These are phyloP conservation scores for Bombus impatiens DNA, from an alignment of 1,140 invertebrate genomes.

Conservation along the genomic window DNA sequence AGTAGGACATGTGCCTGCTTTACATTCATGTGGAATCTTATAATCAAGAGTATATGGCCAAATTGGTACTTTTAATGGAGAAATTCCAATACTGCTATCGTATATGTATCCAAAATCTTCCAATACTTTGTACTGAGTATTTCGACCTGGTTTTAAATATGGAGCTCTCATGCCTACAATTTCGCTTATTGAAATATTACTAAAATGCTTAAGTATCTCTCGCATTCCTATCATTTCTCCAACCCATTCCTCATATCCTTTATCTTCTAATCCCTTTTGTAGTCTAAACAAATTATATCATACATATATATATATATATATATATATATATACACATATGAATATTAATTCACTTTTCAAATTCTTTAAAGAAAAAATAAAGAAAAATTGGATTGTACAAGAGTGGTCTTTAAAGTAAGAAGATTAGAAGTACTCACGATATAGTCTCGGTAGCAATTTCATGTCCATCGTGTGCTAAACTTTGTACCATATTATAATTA, in stretches of 20 bases:
- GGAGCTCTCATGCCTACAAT: slow-evolving; percentile 95
- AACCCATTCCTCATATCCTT: slow-evolving; percentile 95
- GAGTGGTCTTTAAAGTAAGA: neutral
- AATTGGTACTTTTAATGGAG: slow-evolving; percentile 91
- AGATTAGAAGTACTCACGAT: slow-evolving; percentile 84
- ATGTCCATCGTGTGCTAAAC: slow-evolving; percentile 93
- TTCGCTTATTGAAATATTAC: slow-evolving; percentile 91
- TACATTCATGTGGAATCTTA: slow-evolving; percentile 95
- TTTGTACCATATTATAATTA: slow-evolving; percentile 96
- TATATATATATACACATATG: too few relatives aligned
- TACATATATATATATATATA: too few relatives aligned
- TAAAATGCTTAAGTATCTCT: slow-evolving; percentile 91
- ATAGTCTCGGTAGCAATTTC: slow-evolving; percentile 96
- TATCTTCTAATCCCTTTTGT: slow-evolving; percentile 92
- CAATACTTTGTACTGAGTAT: slow-evolving; percentile 95
- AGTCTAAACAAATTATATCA: slow-evolving; percentile 71
- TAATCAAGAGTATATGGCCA: slow-evolving; percentile 98
- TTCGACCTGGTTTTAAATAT: slow-evolving; percentile 94
- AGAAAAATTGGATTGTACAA: neutral
- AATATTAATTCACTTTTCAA: too few relatives aligned
- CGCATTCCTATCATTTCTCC: slow-evolving; percentile 97
- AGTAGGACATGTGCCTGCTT: slow-evolving; percentile 94
- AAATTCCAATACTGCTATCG: slow-evolving; percentile 94
- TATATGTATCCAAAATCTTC: slow-evolving; percentile 96
- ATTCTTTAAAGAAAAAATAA: neutral